phyloP scores from a whole-genome alignment of 2,113 vertebrate species.

The Rousettus leschenaultii region DNA sequence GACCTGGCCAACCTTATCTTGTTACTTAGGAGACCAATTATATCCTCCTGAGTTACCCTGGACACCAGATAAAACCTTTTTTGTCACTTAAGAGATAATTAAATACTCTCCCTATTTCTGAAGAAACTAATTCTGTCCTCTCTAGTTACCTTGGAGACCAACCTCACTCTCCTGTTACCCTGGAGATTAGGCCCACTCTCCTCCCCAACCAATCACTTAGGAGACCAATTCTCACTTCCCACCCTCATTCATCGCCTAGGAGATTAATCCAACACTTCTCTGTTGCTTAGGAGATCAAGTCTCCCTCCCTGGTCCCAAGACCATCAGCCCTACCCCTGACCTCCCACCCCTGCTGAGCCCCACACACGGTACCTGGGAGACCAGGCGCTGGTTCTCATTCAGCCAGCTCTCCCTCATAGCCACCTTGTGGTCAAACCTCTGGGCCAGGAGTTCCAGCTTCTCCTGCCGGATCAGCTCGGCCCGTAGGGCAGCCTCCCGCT shows the following conservation, averaged over 20 bases:
- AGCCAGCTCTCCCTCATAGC: constrained; percentile 97
- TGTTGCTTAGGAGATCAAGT: not conserved
- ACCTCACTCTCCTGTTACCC: not conserved
- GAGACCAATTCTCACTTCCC: not conserved
- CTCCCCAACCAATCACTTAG: not conserved
- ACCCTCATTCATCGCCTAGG: not conserved
- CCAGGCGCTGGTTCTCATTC: constrained; percentile 95
- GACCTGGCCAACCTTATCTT: not conserved
- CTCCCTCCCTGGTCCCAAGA: not conserved
- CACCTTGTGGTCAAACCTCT: constrained; percentile 96
- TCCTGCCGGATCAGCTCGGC: constrained; percentile 96
- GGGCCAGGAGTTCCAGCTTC: constrained; percentile 94
- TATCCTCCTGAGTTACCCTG: not conserved
- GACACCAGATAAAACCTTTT: constrained; percentile 7
- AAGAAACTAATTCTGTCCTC: not conserved
- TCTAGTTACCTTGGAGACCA: not conserved
- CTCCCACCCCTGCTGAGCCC: not conserved
- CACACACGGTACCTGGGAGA: constrained; percentile 87
- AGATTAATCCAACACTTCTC: not conserved
- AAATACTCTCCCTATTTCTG: not conserved
- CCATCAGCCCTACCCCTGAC: fast-evolving
- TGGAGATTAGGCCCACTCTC: not conserved
- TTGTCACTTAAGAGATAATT: not conserved
- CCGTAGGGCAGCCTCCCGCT: constrained; percentile 90
- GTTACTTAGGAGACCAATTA: constrained; percentile 18